Evolutionary conservation across 2,113 vertebrate genomes (phyloP), one percentile per base, ranked within the genome.

Genomic region (Tragelaphus buxtoni): DNA sequence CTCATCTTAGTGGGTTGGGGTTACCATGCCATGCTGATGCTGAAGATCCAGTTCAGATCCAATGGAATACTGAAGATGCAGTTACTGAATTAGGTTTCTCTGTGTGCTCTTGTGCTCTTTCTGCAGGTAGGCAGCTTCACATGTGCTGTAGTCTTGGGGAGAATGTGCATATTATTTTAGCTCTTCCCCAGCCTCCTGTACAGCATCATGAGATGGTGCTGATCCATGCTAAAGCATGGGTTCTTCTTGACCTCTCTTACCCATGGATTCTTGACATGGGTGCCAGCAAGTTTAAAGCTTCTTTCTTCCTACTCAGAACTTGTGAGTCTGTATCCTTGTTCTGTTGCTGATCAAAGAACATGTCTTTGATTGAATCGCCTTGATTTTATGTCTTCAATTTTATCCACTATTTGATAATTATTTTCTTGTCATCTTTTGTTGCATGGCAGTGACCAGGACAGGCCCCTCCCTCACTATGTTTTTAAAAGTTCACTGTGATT

Each of bases 401-500:
- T 18, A 65, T 72, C 32, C n/a, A 55, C 51, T 72, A 30, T 84
- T 80, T 2, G 32, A 18, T 5, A 32, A n/a, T 89, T 14, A 28
- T 53, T 90, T 35, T 63, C 14, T 51, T 94, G 32, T 89, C n/a
- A 39, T 42, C n/a, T 17, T 51, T 61, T 86, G 17, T 74, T 47
- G 5, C 6, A 60, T 35, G 30, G 39, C 17, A 83, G 49, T 10
- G 85, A 95, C 32, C 42, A 49, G n/a, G 69, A 86, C 22, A 60
- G 58, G 5, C 10, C 17, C 39, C 22, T 97, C 32, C 53, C 60
- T 88, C 61, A 3, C 45, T 77, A 30, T 90, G 39, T 94, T 95
- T 69, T 97, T 82, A 56, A 97, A 96, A 97, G 87, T 97, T 96
- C 88, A 58, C 24, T 18, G 30, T 65, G 81, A 79, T 96, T 96